Base-by-base conservation (phyloP, 2,113 vertebrate genomes). In the human (Homo sapiens) region DNA sequence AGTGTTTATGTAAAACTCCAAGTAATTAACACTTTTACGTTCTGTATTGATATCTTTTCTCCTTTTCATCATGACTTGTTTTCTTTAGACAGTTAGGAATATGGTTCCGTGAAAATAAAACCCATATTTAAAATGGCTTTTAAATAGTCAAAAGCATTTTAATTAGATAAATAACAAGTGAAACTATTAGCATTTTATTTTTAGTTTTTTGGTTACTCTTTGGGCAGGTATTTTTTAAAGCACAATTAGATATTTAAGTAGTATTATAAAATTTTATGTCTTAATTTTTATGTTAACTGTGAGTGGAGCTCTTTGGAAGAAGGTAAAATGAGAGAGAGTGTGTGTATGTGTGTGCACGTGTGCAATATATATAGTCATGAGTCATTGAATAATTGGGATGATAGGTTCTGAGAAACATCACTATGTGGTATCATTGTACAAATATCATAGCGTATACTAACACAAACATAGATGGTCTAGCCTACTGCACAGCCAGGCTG, bases 21-120 rank as follows among this genome's bases (percentile, higher is more conserved):
- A 50, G 52, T 92, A 91, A n/a, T 81, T 55, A 82, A 50, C 68
- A 16, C 79, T 90, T 96, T 78, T 96, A 61, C 25, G 55, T 86
- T 86, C 48, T 94, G 11, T 55, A 35, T 75, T 81, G 38, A n/a
- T 66, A 27, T 73, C 17, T 52, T 75, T 43, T 82, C 81, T 84
- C 27, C 30, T 48, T 91, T 76, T 32, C 17, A 72, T 61, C n/a
- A 55, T 4, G 5, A 43, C 35, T 85, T 73, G 38, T 70, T 80
- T 86, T 79, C 55, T 61, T 85, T 55, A 73, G n/a, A 25, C 55
- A 64, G 4, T 86, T 64, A 64, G n/a, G 38, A 35, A 55, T 86
- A 85, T 27, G 73, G 4, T 86, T 48, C 18, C 38, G 20, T 79
- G 79, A 85, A 93, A 82, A 48, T 89, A 93, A 93, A 70, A 30